These are phyloP conservation scores for Xestia rhomboidea DNA, from an alignment of 2,888 invertebrate genomes.

Conservation along the genomic window DNA sequence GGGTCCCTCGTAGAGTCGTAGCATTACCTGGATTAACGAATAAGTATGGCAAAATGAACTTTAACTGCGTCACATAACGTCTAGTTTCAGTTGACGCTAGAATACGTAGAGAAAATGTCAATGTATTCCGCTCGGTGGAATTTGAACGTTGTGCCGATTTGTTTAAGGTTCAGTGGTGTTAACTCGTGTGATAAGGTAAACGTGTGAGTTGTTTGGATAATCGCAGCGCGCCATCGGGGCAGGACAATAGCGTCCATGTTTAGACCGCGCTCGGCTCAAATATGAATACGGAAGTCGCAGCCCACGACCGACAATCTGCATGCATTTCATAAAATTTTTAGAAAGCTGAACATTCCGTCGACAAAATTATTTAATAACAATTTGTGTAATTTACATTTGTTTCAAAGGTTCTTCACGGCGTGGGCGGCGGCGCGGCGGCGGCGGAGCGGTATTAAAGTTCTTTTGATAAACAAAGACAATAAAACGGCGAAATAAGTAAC, in stretches of 20 bases:
- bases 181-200: constrained; percentile 38
- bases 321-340: constrained; percentile 36
- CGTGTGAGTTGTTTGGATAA: constrained; percentile 61
- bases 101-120: constrained; percentile 27
- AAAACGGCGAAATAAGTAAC: constrained; percentile 34
- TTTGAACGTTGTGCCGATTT: constrained; percentile 21
- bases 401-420: constrained; percentile 29
- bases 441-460: constrained; percentile 18
- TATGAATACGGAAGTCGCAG: constrained; percentile 59
- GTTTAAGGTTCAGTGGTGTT: constrained; percentile 39
- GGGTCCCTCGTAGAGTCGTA: constrained; percentile 40
- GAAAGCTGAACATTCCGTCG: constrained; percentile 29
- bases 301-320: constrained; percentile 39
- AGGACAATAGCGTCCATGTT: constrained; percentile 60
- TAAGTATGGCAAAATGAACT: constrained; percentile 43
- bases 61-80: constrained; percentile 43
- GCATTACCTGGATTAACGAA: constrained; percentile 42
- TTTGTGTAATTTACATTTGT: constrained; percentile 43
- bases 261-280: constrained; percentile 57
- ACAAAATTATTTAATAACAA: constrained; percentile 32
- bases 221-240: constrained; percentile 58
- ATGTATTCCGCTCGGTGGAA: constrained; percentile 37
- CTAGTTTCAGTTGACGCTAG: constrained; percentile 33
- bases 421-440: not conserved
- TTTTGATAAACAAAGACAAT: constrained; percentile 38